phyloP scores from a whole-genome alignment of 2,113 vertebrate genomes.

The Planiliza haematocheilus region DNA sequence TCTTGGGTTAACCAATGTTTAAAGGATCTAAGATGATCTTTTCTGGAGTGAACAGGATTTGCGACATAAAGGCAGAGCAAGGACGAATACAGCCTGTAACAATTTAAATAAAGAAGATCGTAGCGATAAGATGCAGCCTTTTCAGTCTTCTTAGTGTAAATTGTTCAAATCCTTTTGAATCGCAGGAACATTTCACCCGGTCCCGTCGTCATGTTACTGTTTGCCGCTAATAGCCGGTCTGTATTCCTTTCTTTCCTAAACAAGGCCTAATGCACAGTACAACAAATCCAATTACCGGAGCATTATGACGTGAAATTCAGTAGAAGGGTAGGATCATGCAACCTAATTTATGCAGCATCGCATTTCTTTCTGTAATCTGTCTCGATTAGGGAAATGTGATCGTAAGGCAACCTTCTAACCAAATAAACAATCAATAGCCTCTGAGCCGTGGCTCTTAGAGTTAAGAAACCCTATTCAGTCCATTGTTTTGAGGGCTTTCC shows the following conservation, averaged over 20 bases:
- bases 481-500: conserved; percentile 57
- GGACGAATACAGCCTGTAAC: background rate
- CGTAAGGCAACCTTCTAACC: conserved; percentile 64
- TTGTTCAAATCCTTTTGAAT: conserved; percentile 25
- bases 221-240: conserved; percentile 44
- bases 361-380: conserved; percentile 75
- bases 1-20: conserved; percentile 18
- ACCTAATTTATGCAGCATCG: conserved; percentile 79
- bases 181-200: conserved; percentile 9
- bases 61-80: conserved; percentile 8
- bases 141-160: conserved; percentile 25
- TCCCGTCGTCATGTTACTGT: conserved; percentile 37
- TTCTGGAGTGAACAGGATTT: conserved; percentile 4
- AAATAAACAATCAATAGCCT: conserved; percentile 75
- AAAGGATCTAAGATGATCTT: conserved; percentile 27
- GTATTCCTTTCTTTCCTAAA: conserved; percentile 70
- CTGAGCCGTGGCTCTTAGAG: conserved; percentile 33
- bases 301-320: conserved; percentile 80
- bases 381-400: conserved; percentile 77
- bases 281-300: conserved; percentile 77
- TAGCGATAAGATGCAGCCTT: conserved; percentile 7
- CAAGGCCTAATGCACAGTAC: conserved; percentile 76
- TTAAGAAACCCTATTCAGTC: conserved; percentile 33
- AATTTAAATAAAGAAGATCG: conserved; percentile 1
- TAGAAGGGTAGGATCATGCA: conserved; percentile 67